Conservation (phyloP, 2,797 vertebrate species). For the Xerus rutilus region DNA sequence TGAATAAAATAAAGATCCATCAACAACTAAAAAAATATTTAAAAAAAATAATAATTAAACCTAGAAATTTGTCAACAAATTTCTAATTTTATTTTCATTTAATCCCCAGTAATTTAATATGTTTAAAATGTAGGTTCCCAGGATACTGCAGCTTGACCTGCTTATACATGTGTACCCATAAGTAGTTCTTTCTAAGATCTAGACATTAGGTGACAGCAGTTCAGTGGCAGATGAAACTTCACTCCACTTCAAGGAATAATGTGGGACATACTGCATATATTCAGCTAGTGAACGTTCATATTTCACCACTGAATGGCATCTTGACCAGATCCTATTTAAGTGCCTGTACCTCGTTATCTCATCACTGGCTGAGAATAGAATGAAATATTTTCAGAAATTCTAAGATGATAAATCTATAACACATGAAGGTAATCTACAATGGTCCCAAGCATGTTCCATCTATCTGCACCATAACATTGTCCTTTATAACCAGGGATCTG, state of each 20-base stretch:
- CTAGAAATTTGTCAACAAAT: not conserved
- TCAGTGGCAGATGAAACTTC: not conserved
- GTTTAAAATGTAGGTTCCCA: not conserved
- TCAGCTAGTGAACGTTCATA: not conserved
- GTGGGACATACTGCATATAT: not conserved
- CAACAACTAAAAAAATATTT: too few relatives aligned
- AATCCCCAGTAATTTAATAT: not conserved
- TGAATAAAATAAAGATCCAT: too few relatives aligned
- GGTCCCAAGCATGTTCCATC: not conserved
- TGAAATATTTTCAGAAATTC: constrained; percentile 25
- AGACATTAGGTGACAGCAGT: not conserved
- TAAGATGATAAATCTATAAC: not conserved
- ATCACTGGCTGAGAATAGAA: not conserved
- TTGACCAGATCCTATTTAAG: not conserved
- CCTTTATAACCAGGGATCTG: not conserved
- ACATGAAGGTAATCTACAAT: not conserved
- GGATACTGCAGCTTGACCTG: not conserved
- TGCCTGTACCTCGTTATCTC: not conserved
- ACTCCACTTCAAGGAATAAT: constrained; percentile 1
- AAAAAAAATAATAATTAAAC: not conserved
- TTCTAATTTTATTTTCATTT: constrained; percentile 12
- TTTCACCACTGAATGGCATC: not conserved
- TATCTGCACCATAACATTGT: not conserved
- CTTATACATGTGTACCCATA: not conserved
- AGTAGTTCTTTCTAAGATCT: not conserved